These are phyloP conservation scores for Polyommatus icarus DNA, from an alignment of 2,888 invertebrate genomes.

Conservation along the genomic window DNA sequence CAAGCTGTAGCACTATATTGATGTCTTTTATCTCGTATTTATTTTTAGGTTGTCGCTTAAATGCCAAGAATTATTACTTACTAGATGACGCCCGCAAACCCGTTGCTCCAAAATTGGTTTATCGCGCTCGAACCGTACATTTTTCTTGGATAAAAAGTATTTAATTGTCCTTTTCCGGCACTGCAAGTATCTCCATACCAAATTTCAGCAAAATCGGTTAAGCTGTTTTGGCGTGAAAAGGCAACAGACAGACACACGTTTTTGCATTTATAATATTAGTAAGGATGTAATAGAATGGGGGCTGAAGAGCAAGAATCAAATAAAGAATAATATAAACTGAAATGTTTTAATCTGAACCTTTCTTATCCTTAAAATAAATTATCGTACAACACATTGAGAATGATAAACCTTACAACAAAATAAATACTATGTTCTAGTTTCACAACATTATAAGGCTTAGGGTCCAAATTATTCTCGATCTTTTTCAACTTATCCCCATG, in stretches of 20 bases:
- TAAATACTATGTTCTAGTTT: conserved; percentile 12
- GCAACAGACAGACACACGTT: no score
- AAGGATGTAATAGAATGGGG: background rate
- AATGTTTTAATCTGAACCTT: conserved; percentile 1
- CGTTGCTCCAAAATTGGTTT: no score
- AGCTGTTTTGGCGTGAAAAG: no score
- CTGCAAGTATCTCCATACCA: no score
- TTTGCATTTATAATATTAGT: no score
- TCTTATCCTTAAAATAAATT: conserved; percentile 21
- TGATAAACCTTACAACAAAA: background rate
- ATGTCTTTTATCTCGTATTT: no score
- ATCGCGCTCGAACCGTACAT: no score
- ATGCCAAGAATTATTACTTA: background rate
- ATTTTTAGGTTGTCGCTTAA: no score
- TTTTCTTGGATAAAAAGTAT: no score
- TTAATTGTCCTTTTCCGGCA: no score
- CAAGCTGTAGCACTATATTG: no score
- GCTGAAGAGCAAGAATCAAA: background rate
- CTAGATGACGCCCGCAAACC: background rate
- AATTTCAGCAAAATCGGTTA: no score
- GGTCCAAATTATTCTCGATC: background rate
- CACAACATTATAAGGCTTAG: background rate
- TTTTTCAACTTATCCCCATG: background rate
- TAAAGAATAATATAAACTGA: background rate
- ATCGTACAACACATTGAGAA: background rate